Evolutionary conservation across 2,113 vertebrate genomes (phyloP).

Genomic region (Taurulus bubalis): DNA sequence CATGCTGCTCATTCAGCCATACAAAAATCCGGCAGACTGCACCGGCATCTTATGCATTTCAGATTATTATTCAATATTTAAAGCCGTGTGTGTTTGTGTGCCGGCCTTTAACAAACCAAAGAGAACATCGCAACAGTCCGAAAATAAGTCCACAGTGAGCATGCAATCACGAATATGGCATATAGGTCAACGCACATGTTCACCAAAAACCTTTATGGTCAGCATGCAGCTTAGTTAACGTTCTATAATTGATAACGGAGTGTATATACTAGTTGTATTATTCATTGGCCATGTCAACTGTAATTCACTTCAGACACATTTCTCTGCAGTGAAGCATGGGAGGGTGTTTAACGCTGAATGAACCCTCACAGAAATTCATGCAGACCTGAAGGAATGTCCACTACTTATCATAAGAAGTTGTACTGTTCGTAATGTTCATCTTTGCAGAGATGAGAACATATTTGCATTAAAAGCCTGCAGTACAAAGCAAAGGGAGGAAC

Average conservation of each 20-base stretch:
- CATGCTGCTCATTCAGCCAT: conserved; percentile 17
- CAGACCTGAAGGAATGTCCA: conserved; percentile 29
- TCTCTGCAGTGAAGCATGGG: conserved; percentile 14
- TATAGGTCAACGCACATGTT: conserved; percentile 19
- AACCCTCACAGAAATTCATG: conserved; percentile 3
- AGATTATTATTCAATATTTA: conserved; percentile 50
- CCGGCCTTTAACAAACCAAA: neutral
- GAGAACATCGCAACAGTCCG: neutral
- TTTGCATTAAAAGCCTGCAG: conserved; percentile 17
- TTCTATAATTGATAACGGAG: conserved; percentile 69
- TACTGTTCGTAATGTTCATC: conserved; percentile 24
- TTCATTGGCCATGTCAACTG: conserved; percentile 60
- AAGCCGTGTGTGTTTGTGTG: conserved; percentile 16
- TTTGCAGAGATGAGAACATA: conserved; percentile 2
- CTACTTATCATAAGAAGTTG: conserved; percentile 12
- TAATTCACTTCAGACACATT: conserved; percentile 45
- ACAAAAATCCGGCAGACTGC: conserved; percentile 17
- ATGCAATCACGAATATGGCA: conserved; percentile 1
- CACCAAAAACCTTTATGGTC: neutral
- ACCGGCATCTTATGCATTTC: conserved; percentile 28
- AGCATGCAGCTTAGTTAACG: conserved; percentile 18
- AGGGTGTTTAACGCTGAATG: neutral
- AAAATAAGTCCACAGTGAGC: neutral
- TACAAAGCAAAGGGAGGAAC: conserved; percentile 2
- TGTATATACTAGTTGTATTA: conserved; percentile 70